These are phyloP conservation scores for Parambassis ranga DNA, from an alignment of 2,797 vertebrate species.

Conservation along the genomic window DNA sequence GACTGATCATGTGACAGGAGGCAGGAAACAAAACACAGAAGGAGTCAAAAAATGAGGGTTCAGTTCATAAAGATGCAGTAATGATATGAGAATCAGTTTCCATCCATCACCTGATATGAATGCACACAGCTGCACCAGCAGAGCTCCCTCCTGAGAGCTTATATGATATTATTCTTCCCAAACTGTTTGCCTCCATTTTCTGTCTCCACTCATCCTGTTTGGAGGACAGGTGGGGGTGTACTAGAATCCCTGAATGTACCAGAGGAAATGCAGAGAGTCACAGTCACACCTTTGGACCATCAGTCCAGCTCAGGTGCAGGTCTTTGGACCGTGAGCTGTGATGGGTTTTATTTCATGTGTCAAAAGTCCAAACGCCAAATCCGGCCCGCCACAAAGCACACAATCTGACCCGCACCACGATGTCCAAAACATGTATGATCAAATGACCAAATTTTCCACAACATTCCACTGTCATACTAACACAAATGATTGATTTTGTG, in stretches of 20 bases:
- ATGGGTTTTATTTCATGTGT: no score
- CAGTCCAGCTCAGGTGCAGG: neutral
- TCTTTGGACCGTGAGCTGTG: neutral
- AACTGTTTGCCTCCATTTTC: constrained; percentile 1
- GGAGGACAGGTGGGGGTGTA: neutral
- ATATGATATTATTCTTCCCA: neutral
- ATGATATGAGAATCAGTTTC: neutral
- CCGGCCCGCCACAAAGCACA: no score
- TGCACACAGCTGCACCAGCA: neutral
- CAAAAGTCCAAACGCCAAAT: no score
- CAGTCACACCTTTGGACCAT: neutral
- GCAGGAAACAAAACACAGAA: no score
- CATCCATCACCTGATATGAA: neutral
- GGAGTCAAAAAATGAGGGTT: no score
- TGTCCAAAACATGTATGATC: no score
- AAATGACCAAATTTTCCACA: no score
- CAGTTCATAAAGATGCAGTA: no score
- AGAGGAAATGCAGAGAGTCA: neutral
- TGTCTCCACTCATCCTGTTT: neutral
- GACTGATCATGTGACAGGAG: no score
- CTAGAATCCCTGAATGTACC: constrained; percentile 2
- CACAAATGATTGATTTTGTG: no score
- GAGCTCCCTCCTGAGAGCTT: neutral
- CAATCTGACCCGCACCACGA: no score
- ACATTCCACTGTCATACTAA: no score